Evolutionary conservation across 2,113 vertebrate species (phyloP).

Genomic region (Dicaeum eximium): DNA sequence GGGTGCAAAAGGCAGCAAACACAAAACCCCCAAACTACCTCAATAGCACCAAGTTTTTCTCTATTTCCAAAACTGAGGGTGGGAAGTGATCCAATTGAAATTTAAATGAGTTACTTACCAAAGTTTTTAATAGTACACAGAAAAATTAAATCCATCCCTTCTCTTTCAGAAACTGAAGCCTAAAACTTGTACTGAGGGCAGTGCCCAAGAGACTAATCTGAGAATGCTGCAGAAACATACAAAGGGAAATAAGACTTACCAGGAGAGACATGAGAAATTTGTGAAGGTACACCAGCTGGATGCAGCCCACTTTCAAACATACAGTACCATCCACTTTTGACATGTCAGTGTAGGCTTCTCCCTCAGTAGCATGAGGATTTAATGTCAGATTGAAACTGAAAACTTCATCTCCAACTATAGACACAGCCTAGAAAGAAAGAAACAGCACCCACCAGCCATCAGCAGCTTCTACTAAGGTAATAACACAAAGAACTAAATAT

Average conservation of each 20-base stretch:
- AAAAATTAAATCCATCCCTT: not conserved
- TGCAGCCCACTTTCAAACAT: conserved; percentile 88
- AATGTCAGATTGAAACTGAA: conserved; percentile 89
- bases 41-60: not conserved
- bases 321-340: conserved; percentile 88
- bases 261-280: conserved; percentile 89
- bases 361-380: conserved; percentile 85
- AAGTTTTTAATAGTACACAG: not conserved
- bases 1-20: not conserved
- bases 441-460: not conserved
- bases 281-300: conserved; percentile 92
- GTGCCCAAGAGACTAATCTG: not conserved
- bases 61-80: not conserved
- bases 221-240: not conserved
- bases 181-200: not conserved
- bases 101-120: not conserved
- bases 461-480: not conserved
- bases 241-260: conserved; percentile 71
- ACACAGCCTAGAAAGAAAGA: conserved; percentile 82
- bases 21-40: not conserved
- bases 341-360: conserved; percentile 83
- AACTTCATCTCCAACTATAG: conserved; percentile 93
- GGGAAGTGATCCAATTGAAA: not conserved
- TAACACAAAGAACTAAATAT: not conserved
- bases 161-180: not conserved